Conservation (phyloP, 2,888 invertebrate species). For the Phalera bucephala region DNA sequence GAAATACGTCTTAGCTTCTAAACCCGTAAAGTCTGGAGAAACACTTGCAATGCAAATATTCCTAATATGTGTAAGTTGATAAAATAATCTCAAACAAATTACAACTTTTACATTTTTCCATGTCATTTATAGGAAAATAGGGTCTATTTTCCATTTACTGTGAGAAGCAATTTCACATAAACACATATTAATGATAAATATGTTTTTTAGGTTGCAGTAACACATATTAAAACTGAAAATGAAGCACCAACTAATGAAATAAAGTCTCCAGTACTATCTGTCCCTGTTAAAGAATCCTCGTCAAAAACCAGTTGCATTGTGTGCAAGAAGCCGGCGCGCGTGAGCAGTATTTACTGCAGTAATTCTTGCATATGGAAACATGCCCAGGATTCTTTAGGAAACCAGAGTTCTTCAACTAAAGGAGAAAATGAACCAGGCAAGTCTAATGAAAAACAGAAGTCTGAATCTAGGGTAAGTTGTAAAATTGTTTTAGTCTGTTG, state of each 20-base stretch:
- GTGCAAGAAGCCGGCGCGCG: slow-evolving; percentile 89
- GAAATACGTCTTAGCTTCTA: too few species aligned
- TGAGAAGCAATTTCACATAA: too few species aligned
- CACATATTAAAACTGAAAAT: slow-evolving; percentile 37
- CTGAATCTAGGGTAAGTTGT: slow-evolving; percentile 66
- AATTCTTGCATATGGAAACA: slow-evolving; percentile 93
- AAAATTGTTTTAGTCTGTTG: not conserved
- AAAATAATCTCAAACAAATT: too few species aligned
- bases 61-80: too few species aligned
- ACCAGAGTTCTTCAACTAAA: slow-evolving; percentile 43
- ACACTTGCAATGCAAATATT: too few species aligned
- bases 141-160: too few species aligned
- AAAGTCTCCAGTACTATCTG: slow-evolving; percentile 18
- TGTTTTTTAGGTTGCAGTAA: slow-evolving; percentile 25
- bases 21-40: too few species aligned
- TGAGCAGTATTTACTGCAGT: slow-evolving; percentile 94
- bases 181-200: too few species aligned
- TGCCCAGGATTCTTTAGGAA: slow-evolving; percentile 86
- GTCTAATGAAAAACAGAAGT: slow-evolving; percentile 52
- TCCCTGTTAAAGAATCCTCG: slow-evolving; percentile 35
- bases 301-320: slow-evolving; percentile 86
- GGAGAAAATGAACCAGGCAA: slow-evolving; percentile 48
- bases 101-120: too few species aligned
- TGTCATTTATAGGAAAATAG: too few species aligned
- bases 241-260: slow-evolving; percentile 23